phyloP scores from a whole-genome alignment of 2,888 invertebrate genomes.

The Maniola hyperantus region DNA sequence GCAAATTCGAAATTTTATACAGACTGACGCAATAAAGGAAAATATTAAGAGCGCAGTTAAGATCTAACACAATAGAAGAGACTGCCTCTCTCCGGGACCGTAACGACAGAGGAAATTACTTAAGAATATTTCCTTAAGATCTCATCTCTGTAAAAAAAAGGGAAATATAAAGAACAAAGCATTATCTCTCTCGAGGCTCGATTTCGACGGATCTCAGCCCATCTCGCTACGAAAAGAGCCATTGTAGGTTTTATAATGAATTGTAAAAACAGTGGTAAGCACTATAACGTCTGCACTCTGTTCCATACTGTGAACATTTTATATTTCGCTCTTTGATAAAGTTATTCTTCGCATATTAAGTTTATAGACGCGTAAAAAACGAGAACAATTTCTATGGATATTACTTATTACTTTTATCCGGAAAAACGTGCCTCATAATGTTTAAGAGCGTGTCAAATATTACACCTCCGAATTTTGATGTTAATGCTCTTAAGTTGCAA shows the following conservation, averaged over 20 bases:
- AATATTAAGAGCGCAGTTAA: conserved; percentile 43
- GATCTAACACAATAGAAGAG: conserved; percentile 48
- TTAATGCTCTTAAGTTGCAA: too few species aligned
- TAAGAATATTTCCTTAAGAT: conserved; percentile 49
- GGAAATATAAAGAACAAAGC: conserved; percentile 40
- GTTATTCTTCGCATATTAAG: conserved; percentile 29
- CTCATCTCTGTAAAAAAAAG: conserved; percentile 41
- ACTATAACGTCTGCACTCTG: conserved; percentile 4
- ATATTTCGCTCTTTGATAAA: conserved; percentile 26
- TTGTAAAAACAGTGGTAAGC: conserved; percentile 28
- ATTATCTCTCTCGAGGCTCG: conserved; percentile 30
- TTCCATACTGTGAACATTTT: conserved; percentile 19
- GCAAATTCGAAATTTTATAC: conserved; percentile 42
- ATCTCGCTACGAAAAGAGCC: conserved; percentile 29
- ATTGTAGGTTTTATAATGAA: conserved; percentile 35
- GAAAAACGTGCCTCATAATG: too few species aligned
- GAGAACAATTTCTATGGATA: too few species aligned
- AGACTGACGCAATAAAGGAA: conserved; percentile 39
- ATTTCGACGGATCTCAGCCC: conserved; percentile 31
- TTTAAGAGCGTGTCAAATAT: too few species aligned
- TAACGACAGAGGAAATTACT: conserved; percentile 62
- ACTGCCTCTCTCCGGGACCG: conserved; percentile 39
- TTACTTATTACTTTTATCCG: too few species aligned
- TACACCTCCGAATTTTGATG: too few species aligned
- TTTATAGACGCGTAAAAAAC: conserved; percentile 27